Evolutionary conservation across 35 echinoderm and acorn worm species (phyloP).

Genomic region (Apostichopus californicus): DNA sequence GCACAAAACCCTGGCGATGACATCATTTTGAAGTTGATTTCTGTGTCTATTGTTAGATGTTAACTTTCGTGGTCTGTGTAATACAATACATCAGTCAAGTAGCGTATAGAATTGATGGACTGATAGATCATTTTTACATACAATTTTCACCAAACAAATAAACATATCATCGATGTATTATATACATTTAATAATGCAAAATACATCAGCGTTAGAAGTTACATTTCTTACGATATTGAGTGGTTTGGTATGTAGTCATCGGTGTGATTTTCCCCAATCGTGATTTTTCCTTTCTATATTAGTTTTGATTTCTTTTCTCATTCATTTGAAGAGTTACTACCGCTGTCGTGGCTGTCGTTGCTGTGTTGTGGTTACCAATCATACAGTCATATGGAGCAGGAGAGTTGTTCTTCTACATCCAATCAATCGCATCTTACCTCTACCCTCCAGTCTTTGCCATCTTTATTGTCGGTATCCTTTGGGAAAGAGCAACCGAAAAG

Average conservation of each 20-base stretch:
- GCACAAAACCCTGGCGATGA: too few relatives aligned
- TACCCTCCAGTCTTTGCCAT: conserved; percentile 87
- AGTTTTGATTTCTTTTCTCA: background rate
- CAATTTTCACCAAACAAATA: too few relatives aligned
- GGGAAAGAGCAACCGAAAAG: conserved; percentile 78
- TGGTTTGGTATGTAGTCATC: background rate
- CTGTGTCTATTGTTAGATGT: too few relatives aligned
- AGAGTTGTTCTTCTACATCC: conserved; percentile 87
- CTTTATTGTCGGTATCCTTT: conserved; percentile 73
- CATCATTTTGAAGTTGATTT: too few relatives aligned
- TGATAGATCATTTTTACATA: too few relatives aligned
- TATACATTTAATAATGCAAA: too few relatives aligned
- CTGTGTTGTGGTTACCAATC: conserved; percentile 85
- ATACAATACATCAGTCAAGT: too few relatives aligned
- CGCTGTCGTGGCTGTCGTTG: conserved; percentile 65
- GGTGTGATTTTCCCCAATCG: background rate
- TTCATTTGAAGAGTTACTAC: conserved; percentile 68
- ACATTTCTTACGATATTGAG: background rate
- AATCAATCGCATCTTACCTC: conserved; percentile 86
- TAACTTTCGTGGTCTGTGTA: too few relatives aligned
- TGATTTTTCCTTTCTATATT: background rate
- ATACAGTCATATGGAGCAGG: conserved; percentile 84
- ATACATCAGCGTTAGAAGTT: background rate
- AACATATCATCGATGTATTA: too few relatives aligned
- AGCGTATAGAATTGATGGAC: too few relatives aligned